Percentiles rank a stretch among this genome's conserved stretches.
These are phyloP conservation scores for Cryptus armator DNA, from an alignment of 2,888 invertebrate species.

Conservation along the genomic window DNA sequence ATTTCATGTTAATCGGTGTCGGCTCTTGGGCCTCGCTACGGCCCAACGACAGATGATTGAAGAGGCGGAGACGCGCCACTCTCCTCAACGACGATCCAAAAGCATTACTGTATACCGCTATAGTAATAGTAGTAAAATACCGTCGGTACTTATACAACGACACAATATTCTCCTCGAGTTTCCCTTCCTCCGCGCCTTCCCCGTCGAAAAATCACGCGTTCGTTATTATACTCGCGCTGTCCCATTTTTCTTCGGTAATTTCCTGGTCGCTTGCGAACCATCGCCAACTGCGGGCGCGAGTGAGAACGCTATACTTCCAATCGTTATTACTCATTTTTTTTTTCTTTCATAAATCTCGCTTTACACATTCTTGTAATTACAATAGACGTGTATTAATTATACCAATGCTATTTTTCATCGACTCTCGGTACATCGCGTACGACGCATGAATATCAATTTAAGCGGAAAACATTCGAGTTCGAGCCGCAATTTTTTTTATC, in stretches of 20 bases:
- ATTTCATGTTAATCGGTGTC: constrained; percentile 78
- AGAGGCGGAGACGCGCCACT: constrained; percentile 37
- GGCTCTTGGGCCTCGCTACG: constrained; percentile 31
- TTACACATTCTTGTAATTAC: constrained; percentile 49
- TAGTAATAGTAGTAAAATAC: constrained; percentile 7
- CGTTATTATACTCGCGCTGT: constrained; percentile 39
- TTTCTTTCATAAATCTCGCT: constrained; percentile 20
- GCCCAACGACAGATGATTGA: constrained; percentile 53
- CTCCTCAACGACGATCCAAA: constrained; percentile 24
- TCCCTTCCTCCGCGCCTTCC: background rate
- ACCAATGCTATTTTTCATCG: background rate
- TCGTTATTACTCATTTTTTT: background rate
- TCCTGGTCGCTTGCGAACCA: too few relatives aligned
- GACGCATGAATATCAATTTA: constrained; percentile 3
- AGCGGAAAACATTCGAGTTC: background rate
- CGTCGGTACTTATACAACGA: background rate
- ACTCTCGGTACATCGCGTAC: background rate
- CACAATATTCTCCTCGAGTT: background rate
- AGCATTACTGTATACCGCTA: background rate
- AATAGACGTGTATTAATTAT: constrained; percentile 35
- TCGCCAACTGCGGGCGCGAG: too few relatives aligned
- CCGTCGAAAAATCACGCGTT: constrained; percentile 52
- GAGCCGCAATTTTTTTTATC: constrained; percentile 13
- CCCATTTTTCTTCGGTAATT: constrained; percentile 36
- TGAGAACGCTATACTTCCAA: too few relatives aligned